Percentiles rank a stretch among this genome's conserved stretches.
These are phyloP conservation scores for Sparidentex hasta DNA, from an alignment of 2,797 vertebrate species.

Conservation along the genomic window DNA sequence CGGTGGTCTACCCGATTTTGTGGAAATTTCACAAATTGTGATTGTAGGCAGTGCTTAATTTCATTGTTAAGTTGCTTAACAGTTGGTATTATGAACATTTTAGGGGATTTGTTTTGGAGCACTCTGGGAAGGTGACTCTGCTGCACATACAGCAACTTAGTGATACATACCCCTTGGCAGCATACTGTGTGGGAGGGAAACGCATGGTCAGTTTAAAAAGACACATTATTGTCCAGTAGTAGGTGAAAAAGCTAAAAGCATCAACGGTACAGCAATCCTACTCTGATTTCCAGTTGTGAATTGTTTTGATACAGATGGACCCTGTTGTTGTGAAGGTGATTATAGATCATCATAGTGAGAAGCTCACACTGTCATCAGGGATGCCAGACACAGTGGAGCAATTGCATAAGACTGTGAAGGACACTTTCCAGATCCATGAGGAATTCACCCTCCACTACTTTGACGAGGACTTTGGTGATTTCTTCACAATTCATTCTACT, in stretches of 20 bases:
- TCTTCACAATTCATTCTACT: background rate
- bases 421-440: background rate
- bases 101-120: slow-evolving; percentile 2
- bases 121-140: background rate
- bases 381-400: background rate
- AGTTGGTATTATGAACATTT: background rate
- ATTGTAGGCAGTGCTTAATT: background rate
- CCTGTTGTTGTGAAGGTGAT: slow-evolving; percentile 10
- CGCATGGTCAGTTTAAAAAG: background rate
- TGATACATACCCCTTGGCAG: background rate
- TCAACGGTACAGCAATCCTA: background rate
- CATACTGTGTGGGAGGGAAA: slow-evolving; percentile 4
- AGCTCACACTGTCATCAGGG: background rate
- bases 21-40: slow-evolving; percentile 1
- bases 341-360: background rate
- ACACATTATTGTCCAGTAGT: slow-evolving; percentile 1
- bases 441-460: slow-evolving; percentile 1
- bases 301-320: background rate
- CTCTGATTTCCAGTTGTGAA: too few relatives aligned
- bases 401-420: background rate
- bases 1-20: too few relatives aligned
- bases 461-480: background rate
- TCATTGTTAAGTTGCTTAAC: too few relatives aligned
- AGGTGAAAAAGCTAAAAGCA: background rate
- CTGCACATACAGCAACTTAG: background rate